phyloP scores from a whole-genome alignment of 2,888 invertebrate species.

The Anorthoa munda region DNA sequence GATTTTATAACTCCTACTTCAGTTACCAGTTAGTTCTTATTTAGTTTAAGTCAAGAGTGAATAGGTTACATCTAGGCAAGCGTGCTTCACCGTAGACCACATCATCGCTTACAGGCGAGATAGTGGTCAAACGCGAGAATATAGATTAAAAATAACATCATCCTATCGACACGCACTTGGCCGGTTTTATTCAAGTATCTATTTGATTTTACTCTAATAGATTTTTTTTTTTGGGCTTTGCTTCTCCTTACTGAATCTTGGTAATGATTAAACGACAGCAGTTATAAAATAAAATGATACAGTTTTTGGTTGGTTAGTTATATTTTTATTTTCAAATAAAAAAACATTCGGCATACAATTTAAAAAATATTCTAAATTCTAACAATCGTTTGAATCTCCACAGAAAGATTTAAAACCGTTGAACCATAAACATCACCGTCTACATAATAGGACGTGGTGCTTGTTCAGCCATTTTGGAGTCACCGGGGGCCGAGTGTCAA shows the following conservation, averaged over 20 bases:
- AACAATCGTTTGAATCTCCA: neutral
- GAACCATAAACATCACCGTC: conserved; percentile 6
- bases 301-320: no score
- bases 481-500: neutral
- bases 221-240: neutral
- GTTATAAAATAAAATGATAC: neutral
- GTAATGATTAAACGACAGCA: neutral
- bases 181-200: neutral
- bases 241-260: neutral
- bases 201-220: neutral
- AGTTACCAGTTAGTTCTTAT: no score
- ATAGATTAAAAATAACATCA: no score
- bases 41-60: no score
- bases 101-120: no score
- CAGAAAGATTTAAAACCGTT: conserved; percentile 10
- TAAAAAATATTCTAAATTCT: neutral
- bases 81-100: no score
- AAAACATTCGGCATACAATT: neutral
- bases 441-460: conserved; percentile 26
- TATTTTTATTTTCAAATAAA: no score
- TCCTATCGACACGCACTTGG: no score
- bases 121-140: no score
- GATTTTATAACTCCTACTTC: no score
- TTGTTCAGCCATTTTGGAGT: conserved; percentile 14
- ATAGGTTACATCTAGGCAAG: no score